phyloP scores from a whole-genome alignment of 2,113 vertebrate species.

The Nansenia antarctica region DNA sequence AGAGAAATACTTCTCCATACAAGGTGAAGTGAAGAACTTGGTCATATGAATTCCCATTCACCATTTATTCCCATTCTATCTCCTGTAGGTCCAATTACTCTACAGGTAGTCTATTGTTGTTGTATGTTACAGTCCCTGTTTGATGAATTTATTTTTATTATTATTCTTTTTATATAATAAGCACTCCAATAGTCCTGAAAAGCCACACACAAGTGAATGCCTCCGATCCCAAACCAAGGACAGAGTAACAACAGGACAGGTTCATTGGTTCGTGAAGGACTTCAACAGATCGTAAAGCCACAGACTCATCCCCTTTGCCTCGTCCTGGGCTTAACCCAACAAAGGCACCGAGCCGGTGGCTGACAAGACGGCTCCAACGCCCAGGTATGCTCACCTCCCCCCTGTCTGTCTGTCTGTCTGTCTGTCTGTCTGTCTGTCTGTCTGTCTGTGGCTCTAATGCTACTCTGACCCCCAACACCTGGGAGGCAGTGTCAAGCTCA shows the following conservation, averaged over 20 bases:
- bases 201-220: no score
- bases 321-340: not conserved
- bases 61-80: no score
- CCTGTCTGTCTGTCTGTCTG: no score
- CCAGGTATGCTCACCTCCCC: no score
- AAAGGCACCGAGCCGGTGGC: constrained; percentile 3
- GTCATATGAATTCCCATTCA: not conserved
- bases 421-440: no score
- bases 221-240: not conserved
- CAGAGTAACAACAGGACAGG: constrained; percentile 15
- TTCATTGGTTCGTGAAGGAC: not conserved
- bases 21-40: not conserved
- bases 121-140: no score
- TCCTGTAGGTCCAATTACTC: no score
- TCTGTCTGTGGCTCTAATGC: not conserved
- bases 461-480: constrained; percentile 3
- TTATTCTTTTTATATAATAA: no score
- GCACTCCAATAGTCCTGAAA: no score
- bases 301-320: constrained; percentile 10
- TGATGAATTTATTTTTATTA: no score
- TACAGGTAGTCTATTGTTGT: no score
- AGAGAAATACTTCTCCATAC: not conserved
- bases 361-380: constrained; percentile 21
- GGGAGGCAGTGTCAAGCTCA: constrained; percentile 15
- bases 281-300: constrained; percentile 16